These are phyloP conservation scores for Drosophila trapezifrons DNA, from an alignment of 1,140 invertebrate species.

Conservation along the genomic window DNA sequence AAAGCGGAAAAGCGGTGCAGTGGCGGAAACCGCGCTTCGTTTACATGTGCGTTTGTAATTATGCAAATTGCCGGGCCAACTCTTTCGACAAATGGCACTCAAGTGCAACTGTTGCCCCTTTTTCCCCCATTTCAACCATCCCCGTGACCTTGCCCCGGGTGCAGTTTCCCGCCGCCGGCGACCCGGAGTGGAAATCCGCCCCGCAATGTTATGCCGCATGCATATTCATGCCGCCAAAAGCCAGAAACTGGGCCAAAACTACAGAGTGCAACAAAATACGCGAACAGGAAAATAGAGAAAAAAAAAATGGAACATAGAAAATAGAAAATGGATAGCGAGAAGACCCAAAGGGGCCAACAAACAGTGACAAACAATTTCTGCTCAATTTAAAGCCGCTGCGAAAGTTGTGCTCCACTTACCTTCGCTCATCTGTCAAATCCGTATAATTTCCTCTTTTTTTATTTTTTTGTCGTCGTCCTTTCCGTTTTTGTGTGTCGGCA, in stretches of 20 bases:
- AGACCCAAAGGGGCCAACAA: conserved; percentile 60
- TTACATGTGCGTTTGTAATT: conserved; percentile 76
- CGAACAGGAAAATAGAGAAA: conserved; percentile 16
- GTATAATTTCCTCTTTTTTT: conserved; percentile 61
- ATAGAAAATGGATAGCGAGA: conserved; percentile 8
- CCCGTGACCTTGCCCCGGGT: conserved; percentile 55
- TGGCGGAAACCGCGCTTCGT: conserved; percentile 45
- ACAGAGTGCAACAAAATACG: conserved; percentile 32
- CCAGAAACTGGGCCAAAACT: conserved; percentile 52
- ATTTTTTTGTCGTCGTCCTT: conserved; percentile 16
- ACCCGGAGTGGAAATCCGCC: conserved; percentile 5
- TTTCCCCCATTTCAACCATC: neutral
- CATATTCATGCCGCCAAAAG: conserved; percentile 74
- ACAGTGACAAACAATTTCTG: conserved; percentile 69
- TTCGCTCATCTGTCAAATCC: conserved; percentile 77
- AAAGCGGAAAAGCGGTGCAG: conserved; percentile 38
- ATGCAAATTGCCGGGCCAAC: conserved; percentile 68
- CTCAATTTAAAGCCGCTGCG: conserved; percentile 68
- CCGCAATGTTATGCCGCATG: conserved; percentile 60
- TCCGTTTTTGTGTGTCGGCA: conserved; percentile 43
- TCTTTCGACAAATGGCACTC: conserved; percentile 64
- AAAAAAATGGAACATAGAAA: conserved; percentile 16
- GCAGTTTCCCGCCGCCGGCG: neutral
- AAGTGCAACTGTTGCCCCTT: conserved; percentile 71
- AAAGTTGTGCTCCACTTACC: conserved; percentile 30